Evolutionary conservation across 2,113 vertebrate species (phyloP).

Genomic region (Eonycteris spelaea): DNA sequence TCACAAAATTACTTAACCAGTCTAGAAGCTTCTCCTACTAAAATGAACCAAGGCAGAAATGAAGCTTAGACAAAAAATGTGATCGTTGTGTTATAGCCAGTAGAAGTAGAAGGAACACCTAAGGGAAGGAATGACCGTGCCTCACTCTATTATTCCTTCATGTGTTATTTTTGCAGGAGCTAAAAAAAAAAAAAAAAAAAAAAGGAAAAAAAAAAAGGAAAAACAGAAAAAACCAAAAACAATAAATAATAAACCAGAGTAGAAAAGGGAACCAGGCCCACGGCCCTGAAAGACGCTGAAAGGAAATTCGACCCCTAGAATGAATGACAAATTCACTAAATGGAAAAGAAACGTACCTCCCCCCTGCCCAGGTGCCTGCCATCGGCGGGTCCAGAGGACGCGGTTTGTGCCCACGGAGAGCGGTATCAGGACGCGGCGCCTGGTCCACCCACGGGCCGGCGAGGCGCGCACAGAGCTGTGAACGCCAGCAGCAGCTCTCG

Average conservation of each 20-base stretch:
- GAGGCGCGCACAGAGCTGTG: fast-evolving
- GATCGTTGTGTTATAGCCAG: not conserved
- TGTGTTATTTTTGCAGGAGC: not conserved
- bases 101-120: not conserved
- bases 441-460: fast-evolving
- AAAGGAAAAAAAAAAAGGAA: too few species aligned
- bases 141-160: not conserved
- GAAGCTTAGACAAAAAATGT: not conserved
- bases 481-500: not conserved
- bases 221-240: not conserved
- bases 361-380: not conserved
- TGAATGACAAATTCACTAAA: not conserved
- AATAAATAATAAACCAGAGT: not conserved
- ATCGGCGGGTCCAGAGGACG: too few species aligned
- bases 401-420: not conserved
- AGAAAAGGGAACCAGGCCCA: not conserved
- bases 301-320: not conserved
- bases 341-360: not conserved
- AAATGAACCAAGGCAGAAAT: not conserved
- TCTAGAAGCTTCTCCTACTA: not conserved
- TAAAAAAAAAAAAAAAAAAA: too few species aligned
- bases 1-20: not conserved
- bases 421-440: fast-evolving
- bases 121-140: fast-evolving
- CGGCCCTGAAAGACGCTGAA: not conserved